Evolutionary conservation across 30 jellyfish, hydroid and myxozoan genomes (phyloP).

Genomic region (Mastigias papua): DNA sequence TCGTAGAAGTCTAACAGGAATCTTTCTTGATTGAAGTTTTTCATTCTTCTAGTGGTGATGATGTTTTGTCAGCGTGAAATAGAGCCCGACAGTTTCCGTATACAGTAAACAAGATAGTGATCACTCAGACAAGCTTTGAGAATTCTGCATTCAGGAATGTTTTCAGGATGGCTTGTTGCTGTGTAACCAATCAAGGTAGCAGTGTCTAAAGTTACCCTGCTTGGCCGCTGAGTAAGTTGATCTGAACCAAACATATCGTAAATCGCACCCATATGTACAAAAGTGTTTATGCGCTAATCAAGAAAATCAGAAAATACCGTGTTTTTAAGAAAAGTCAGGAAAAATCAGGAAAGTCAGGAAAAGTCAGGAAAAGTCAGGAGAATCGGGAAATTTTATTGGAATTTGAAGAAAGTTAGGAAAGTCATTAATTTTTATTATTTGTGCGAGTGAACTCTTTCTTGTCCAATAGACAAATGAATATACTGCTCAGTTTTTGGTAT

Average conservation of each 20-base stretch:
- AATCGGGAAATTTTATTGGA: too few species aligned
- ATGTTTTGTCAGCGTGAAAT: background rate
- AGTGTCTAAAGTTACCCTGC: conserved; percentile 19
- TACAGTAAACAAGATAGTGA: conserved; percentile 16
- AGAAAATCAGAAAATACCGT: too few species aligned
- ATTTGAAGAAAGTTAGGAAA: too few species aligned
- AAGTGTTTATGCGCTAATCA: too few species aligned
- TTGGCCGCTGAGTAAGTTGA: conserved; percentile 15
- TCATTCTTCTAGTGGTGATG: conserved; percentile 15
- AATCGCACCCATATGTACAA: too few species aligned
- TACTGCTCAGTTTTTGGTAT: too few species aligned
- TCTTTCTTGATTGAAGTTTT: background rate
- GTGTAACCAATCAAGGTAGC: background rate
- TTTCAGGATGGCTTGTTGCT: conserved; percentile 2
- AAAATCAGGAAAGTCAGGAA: too few species aligned
- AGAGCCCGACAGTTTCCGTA: background rate
- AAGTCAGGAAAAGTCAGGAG: too few species aligned
- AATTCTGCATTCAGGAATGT: background rate
- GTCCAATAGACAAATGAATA: too few species aligned
- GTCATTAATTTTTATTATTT: too few species aligned
- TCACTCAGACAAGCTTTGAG: background rate
- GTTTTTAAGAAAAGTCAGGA: too few species aligned
- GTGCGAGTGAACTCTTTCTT: too few species aligned
- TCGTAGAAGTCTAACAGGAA: conserved; percentile 4
- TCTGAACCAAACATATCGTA: conserved; percentile 2